Conservation (phyloP, 1,140 invertebrate genomes). For the Physella acuta region DNA sequence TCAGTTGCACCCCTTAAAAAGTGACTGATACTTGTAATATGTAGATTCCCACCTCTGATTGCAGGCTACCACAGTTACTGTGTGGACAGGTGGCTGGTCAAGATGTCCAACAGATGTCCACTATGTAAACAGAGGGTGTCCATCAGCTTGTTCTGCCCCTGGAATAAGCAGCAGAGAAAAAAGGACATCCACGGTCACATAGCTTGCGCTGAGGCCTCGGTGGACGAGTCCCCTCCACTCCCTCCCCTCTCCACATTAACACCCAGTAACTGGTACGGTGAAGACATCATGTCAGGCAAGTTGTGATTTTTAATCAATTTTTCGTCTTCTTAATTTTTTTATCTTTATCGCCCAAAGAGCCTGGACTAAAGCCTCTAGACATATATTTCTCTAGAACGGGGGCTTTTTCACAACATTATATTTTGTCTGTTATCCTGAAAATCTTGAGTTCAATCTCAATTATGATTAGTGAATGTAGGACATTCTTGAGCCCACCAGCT, state of each 20-base stretch:
- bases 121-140: slow-evolving; percentile 24
- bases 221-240: slow-evolving; percentile 20
- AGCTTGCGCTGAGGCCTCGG: slow-evolving; percentile 13
- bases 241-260: slow-evolving; percentile 17
- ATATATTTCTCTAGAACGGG: too few species aligned
- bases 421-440: too few species aligned
- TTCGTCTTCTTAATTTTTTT: too few species aligned
- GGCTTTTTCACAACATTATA: too few species aligned
- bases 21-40: too few species aligned
- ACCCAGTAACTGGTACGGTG: slow-evolving; percentile 16
- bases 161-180: slow-evolving; percentile 22
- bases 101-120: slow-evolving; percentile 29
- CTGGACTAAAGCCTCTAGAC: too few species aligned
- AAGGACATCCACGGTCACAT: not conserved
- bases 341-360: too few species aligned
- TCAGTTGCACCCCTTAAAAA: too few species aligned
- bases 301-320: not conserved
- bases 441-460: too few species aligned
- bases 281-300: slow-evolving; percentile 25
- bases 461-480: too few species aligned
- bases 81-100: slow-evolving; percentile 24
- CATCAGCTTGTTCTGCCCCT: slow-evolving; percentile 21
- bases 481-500: too few species aligned
- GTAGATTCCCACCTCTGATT: not conserved
- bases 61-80: slow-evolving; percentile 26